Evolutionary conservation across 2,797 vertebrate species (phyloP).

Genomic region (Glyptemys insculpta): DNA sequence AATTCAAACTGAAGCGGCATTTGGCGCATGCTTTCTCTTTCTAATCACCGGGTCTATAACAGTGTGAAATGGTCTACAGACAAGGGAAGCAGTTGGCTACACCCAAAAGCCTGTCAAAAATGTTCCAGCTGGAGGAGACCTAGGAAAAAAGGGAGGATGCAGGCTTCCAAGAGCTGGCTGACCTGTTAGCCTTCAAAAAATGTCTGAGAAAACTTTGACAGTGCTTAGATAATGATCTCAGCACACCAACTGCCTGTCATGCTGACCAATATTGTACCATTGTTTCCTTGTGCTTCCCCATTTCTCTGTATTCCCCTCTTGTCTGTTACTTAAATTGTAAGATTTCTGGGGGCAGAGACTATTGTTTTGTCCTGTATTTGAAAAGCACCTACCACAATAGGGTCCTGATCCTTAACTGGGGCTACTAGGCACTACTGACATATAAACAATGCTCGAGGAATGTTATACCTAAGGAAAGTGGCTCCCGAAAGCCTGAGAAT

Average conservation of each 20-base stretch:
- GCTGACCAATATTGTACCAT: not conserved
- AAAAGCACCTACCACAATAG: not conserved
- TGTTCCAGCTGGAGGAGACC: not conserved
- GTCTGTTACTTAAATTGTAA: not conserved
- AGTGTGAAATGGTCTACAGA: not conserved
- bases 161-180: not conserved
- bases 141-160: not conserved
- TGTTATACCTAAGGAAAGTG: not conserved
- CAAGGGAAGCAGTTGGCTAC: not conserved
- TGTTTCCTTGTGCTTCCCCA: accelerated
- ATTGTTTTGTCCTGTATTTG: not conserved
- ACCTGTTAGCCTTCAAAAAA: not conserved
- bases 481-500: not conserved
- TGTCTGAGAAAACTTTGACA: not conserved
- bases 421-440: not conserved
- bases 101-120: not conserved
- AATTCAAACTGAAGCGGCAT: not conserved
- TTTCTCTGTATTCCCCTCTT: not conserved
- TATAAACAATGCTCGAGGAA: accelerated
- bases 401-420: not conserved
- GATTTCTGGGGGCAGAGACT: not conserved
- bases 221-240: not conserved
- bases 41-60: no score
- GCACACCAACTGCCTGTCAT: accelerated
- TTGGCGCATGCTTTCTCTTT: not conserved